A percentile compares a stretch with the other conserved stretches of the same genome.
phyloP scores from a whole-genome alignment of 2,797 vertebrate species.

The Emydoidea blandingii region DNA sequence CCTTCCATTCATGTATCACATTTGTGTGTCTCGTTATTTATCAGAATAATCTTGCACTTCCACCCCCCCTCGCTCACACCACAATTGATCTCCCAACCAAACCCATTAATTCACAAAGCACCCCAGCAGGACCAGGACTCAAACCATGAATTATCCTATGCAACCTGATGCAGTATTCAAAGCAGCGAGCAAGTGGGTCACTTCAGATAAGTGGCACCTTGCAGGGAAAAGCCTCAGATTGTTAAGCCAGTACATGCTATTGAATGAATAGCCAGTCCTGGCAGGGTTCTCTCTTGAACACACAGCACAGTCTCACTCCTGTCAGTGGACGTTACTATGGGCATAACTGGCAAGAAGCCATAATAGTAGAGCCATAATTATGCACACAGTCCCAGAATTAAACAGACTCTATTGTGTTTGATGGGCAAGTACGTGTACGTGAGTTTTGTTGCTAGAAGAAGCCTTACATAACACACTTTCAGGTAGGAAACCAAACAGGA shows the following conservation, averaged over 20 bases:
- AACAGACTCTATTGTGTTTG: accelerated
- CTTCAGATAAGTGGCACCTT: neutral
- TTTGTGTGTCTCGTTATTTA: neutral
- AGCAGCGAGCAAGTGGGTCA: neutral
- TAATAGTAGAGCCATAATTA: neutral
- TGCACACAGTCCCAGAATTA: neutral
- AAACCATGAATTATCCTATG: neutral
- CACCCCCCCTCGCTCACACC: neutral
- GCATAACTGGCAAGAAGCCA: neutral
- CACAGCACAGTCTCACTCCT: neutral
- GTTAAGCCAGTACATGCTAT: neutral
- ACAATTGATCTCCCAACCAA: neutral
- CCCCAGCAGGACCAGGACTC: neutral
- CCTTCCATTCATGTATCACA: slow-evolving; percentile 12
- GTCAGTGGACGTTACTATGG: neutral
- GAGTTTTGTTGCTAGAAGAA: neutral
- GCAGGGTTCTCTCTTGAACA: neutral
- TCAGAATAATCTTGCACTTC: neutral
- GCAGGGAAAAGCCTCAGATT: neutral
- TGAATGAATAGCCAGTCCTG: neutral
- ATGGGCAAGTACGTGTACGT: neutral
- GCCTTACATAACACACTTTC: neutral
- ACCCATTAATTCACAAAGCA: neutral
- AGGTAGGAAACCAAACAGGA: neutral
- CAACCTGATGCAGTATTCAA: neutral